These are phyloP conservation scores for Panthera uncia DNA, from an alignment of 2,113 vertebrate species.

Conservation along the genomic window DNA sequence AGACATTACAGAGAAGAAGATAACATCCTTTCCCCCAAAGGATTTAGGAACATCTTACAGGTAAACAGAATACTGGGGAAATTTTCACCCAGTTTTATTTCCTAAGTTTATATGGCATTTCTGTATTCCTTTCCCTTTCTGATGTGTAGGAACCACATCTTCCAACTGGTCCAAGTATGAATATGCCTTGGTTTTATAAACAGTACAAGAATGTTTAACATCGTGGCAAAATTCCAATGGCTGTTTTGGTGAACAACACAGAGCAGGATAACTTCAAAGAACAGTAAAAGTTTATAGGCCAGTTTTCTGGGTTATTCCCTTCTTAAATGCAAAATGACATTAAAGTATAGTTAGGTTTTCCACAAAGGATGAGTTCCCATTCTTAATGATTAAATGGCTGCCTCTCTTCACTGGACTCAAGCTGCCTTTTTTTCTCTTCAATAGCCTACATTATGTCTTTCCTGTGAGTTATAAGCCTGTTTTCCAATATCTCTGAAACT, in stretches of 20 bases:
- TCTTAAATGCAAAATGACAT: neutral
- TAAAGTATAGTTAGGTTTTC: neutral
- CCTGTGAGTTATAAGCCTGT: neutral
- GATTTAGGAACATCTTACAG: neutral
- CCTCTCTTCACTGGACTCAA: neutral
- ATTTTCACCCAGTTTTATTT: neutral
- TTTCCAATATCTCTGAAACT: neutral
- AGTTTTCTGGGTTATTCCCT: neutral
- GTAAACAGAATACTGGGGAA: neutral
- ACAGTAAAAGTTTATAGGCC: neutral
- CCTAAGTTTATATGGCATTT: neutral
- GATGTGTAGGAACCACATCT: neutral
- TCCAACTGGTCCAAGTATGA: neutral
- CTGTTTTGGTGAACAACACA: neutral
- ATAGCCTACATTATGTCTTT: neutral
- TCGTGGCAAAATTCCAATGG: neutral
- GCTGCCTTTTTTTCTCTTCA: neutral
- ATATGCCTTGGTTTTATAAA: neutral
- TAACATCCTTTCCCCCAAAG: neutral
- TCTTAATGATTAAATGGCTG: neutral
- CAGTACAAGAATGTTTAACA: neutral
- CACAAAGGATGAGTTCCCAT: neutral
- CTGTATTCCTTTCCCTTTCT: neutral
- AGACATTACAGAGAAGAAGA: neutral
- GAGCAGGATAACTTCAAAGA: neutral